A percentile compares a stretch with the other conserved stretches of the same genome.
Conservation (phyloP, 1,140 invertebrate genomes). For the Diprion similis region DNA sequence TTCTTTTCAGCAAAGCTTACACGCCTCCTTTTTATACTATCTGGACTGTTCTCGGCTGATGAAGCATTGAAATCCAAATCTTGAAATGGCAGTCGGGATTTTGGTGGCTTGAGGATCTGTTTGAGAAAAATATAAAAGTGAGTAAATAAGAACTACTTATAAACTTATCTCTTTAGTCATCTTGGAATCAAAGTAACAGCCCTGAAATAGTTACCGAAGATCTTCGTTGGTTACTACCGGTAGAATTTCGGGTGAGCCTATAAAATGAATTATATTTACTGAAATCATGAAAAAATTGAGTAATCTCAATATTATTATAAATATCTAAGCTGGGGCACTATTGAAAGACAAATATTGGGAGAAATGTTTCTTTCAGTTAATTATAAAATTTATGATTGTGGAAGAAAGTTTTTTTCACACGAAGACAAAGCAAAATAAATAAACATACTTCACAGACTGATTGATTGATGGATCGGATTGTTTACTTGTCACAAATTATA, state of each 20-base stretch:
- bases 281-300: no score
- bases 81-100: conserved; percentile 37
- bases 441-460: no score
- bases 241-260: not conserved
- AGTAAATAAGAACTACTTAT: conserved; percentile 6
- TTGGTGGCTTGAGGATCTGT: conserved; percentile 43
- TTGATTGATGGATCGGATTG: no score
- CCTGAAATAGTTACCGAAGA: not conserved
- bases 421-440: no score
- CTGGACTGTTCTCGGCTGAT: conserved; percentile 31
- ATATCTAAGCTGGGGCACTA: no score
- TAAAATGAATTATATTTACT: not conserved
- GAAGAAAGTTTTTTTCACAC: no score
- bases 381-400: no score
- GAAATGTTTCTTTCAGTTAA: no score
- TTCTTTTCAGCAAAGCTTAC: conserved; percentile 51
- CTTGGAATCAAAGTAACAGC: not conserved
- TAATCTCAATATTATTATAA: no score
- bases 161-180: not conserved
- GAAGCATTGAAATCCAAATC: conserved; percentile 32
- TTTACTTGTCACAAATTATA: no score
- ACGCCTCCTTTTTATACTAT: conserved; percentile 37
- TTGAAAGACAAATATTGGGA: no score
- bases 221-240: not conserved
- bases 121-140: not conserved